Evolutionary conservation across 2,888 invertebrate genomes (phyloP).

Genomic region (Leuctra nigra): DNA sequence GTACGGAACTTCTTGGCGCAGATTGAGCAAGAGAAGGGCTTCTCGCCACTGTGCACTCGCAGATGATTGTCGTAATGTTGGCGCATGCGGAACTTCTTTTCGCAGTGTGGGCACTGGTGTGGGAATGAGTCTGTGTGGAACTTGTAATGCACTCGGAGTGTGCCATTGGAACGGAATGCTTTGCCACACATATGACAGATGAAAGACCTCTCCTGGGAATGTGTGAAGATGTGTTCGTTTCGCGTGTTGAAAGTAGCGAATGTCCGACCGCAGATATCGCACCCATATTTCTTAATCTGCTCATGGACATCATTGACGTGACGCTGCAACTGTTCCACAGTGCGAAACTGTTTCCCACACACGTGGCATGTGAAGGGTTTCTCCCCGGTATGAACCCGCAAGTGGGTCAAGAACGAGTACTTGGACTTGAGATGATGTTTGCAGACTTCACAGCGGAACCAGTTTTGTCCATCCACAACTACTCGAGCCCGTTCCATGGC

Average conservation of each 20-base stretch:
- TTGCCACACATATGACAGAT: slow-evolving; percentile 54
- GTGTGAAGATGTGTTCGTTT: slow-evolving; percentile 52
- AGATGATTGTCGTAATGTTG: slow-evolving; percentile 19
- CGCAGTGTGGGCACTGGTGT: slow-evolving; percentile 15
- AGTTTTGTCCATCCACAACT: slow-evolving; percentile 36
- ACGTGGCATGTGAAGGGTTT: slow-evolving; percentile 58
- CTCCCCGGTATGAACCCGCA: slow-evolving; percentile 48
- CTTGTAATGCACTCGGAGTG: slow-evolving; percentile 16
- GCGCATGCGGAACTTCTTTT: slow-evolving; percentile 14
- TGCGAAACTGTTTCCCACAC: slow-evolving; percentile 54
- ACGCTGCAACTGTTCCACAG: slow-evolving; percentile 32
- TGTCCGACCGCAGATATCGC: slow-evolving; percentile 49
- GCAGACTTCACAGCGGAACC: slow-evolving; percentile 45
- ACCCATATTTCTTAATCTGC: slow-evolving; percentile 51
- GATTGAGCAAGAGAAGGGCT: slow-evolving; percentile 14
- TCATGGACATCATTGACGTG: slow-evolving; percentile 55
- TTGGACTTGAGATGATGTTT: slow-evolving; percentile 29
- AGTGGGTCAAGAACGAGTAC: slow-evolving; percentile 35
- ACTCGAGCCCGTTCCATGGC: neutral
- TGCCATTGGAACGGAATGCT: slow-evolving; percentile 24
- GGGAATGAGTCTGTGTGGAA: slow-evolving; percentile 22
- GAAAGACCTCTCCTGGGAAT: slow-evolving; percentile 53
- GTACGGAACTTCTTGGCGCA: slow-evolving; percentile 42
- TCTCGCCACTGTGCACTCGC: slow-evolving; percentile 21
- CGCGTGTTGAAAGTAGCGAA: slow-evolving; percentile 48